Base-by-base conservation (phyloP, 2,888 invertebrate species). In the Portevinia maculata region DNA sequence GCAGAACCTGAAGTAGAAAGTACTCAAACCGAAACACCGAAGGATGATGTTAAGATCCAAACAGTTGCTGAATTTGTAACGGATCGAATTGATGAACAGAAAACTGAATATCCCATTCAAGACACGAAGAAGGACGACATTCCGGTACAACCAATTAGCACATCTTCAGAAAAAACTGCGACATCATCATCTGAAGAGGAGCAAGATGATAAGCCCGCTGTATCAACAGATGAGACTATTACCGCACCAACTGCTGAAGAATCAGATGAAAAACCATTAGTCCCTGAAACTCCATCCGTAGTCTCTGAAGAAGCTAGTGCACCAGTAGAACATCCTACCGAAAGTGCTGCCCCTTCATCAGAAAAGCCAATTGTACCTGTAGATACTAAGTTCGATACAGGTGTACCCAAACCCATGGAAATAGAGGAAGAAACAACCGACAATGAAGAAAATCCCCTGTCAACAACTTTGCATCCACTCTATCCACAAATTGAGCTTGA, bases 391-490 rank as follows among this genome's bases (percentile, higher is more conserved):
- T 28, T 53, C 28, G 50, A 44, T 8, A 71, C 74, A 21, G 83
- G 84, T 62, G 19, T 84, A n/a, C 84, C 84, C 7, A 59, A 69
- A 24, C 75, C 85, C 28, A 67, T 75, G 50, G 75, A 44, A 44
- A 53, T 81, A 24, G 67, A 67, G 24, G 67, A 84, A 60, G 73
- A 85, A 57, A 48, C 71, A 5, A 62, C 73, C 21, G 79, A 83
- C 57, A 59, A 71, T 52, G 74, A 81, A 13, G 86, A 86, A 57
- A 69, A 85, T 21, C 53, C 85, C 28, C 57, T 86, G 39, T 52
- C 74, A 41, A 86, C 87, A n/a, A 86, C 89, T 41, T 34, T 76
- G 13, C 89, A 89, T 74, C 89, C 89, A 67, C 83, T 89, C 9
- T 89, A 88, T 79, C 67, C 85, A 65, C 85, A 75, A 6, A 62